These are phyloP conservation scores for Palythoa grandiflora DNA, from an alignment of 92 coral and sea anemone species.

Conservation along the genomic window DNA sequence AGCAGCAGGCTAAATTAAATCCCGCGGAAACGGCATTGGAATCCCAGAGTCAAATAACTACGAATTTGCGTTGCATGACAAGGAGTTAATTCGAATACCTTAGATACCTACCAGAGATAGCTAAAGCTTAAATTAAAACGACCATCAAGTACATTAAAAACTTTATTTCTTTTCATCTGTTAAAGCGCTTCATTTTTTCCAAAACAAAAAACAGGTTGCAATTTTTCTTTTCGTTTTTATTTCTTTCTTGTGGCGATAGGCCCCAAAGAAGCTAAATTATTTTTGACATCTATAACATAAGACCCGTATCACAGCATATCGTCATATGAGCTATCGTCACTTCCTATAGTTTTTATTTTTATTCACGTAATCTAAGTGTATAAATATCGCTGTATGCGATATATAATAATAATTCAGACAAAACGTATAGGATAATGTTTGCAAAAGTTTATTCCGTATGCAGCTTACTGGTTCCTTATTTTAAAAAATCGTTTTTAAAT, in stretches of 20 bases:
- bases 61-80: not conserved
- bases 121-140: not conserved
- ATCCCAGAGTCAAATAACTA: not conserved
- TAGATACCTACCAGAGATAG: not conserved
- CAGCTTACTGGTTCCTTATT: not conserved
- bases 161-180: not conserved
- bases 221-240: not conserved
- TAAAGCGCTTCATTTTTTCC: not conserved
- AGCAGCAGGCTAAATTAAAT: not conserved
- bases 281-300: not conserved
- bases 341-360: not conserved
- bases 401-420: not conserved
- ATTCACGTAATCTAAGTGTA: conserved; percentile 7
- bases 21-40: not conserved
- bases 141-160: not conserved
- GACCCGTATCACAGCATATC: conserved; percentile 5
- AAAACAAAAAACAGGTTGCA: no score
- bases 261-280: not conserved
- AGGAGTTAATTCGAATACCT: not conserved
- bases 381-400: not conserved
- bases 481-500: no score
- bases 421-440: not conserved
- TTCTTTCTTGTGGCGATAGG: not conserved
- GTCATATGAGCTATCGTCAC: conserved; percentile 3
- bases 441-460: not conserved